Percentiles rank a stretch among this genome's conserved stretches.
Evolutionary conservation across 2,888 invertebrate species (phyloP).

Genomic region (Drosophila mercatorum): DNA sequence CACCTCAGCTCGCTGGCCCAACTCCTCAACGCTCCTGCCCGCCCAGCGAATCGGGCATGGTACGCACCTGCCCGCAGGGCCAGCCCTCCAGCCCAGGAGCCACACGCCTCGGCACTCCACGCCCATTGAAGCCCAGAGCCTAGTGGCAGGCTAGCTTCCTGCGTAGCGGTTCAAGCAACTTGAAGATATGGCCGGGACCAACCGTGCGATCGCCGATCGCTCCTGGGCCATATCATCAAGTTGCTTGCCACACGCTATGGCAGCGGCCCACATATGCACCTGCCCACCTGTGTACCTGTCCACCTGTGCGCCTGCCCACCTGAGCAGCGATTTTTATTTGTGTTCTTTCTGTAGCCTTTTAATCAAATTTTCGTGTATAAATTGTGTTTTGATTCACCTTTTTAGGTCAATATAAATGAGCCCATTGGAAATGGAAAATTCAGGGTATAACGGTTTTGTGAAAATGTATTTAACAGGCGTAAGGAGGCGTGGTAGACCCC

Average conservation of each 20-base stretch:
- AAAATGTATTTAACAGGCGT: no score
- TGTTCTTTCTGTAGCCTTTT: constrained; percentile 5
- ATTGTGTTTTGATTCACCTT: constrained; percentile 1
- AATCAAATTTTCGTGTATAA: constrained; percentile 21
- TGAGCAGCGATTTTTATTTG: constrained; percentile 4
- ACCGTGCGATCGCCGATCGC: not conserved
- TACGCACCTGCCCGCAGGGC: constrained; percentile 14
- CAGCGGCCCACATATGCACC: not conserved
- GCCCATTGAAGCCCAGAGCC: constrained; percentile 44
- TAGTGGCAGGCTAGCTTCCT: constrained; percentile 4
- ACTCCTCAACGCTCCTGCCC: constrained; percentile 18
- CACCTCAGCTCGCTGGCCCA: not conserved
- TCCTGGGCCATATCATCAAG: constrained; percentile 53
- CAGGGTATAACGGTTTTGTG: no score
- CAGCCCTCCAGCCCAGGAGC: constrained; percentile 15
- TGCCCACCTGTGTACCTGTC: not conserved
- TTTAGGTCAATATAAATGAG: no score
- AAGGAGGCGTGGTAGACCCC: no score
- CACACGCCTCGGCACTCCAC: constrained; percentile 42
- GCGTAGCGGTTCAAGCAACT: constrained; percentile 49
- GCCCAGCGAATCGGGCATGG: constrained; percentile 26
- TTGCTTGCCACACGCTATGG: constrained; percentile 49
- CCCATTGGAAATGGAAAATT: no score
- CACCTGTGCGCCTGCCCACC: not conserved
- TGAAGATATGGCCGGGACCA: constrained; percentile 43